Conservation (phyloP, 2,888 invertebrate genomes). For the Phrixothrix hirtus region DNA sequence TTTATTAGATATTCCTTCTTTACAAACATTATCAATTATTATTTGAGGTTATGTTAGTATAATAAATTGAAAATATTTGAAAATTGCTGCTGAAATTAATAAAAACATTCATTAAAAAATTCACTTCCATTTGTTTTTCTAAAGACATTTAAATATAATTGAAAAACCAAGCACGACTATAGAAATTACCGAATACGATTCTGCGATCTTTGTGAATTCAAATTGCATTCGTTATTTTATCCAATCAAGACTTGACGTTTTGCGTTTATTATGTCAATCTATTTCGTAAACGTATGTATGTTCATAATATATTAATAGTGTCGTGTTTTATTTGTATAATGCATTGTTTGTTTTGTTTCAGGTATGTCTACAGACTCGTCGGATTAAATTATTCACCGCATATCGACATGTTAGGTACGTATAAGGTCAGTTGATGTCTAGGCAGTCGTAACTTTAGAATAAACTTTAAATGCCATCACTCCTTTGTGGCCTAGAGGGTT, state of each 20-base stretch:
- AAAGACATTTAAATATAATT: slow-evolving; percentile 17
- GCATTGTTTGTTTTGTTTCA: slow-evolving; percentile 5
- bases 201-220: slow-evolving; percentile 25
- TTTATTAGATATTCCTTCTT: no score
- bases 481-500: slow-evolving; percentile 6
- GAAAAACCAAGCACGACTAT: slow-evolving; percentile 15
- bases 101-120: not conserved
- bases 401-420: no score
- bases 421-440: slow-evolving; percentile 14
- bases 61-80: no score
- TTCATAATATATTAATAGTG: no score
- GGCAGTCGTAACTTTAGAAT: slow-evolving; percentile 10
- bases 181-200: slow-evolving; percentile 19
- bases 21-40: not conserved
- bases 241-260: slow-evolving; percentile 15
- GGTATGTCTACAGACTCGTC: slow-evolving; percentile 5
- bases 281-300: not conserved
- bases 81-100: no score
- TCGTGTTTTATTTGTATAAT: not conserved
- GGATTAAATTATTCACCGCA: not conserved
- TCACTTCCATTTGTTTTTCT: not conserved
- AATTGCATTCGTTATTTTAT: slow-evolving; percentile 26
- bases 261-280: not conserved
- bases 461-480: slow-evolving; percentile 18
- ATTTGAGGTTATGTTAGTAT: no score